Conservation (phyloP, 2,888 invertebrate genomes). For the Torymus tubicola region DNA sequence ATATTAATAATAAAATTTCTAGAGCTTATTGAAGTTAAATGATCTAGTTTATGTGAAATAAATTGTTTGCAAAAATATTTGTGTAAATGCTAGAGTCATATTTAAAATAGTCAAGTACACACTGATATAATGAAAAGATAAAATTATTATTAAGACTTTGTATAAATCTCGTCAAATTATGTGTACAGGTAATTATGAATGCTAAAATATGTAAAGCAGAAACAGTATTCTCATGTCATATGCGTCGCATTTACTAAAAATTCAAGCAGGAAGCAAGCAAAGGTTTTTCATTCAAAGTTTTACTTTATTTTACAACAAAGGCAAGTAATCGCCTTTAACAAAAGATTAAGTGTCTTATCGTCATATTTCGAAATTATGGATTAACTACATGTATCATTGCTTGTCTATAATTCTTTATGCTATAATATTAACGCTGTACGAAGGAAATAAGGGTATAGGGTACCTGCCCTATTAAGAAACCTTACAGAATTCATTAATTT, state of each 20-base stretch:
- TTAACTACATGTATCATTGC: conserved; percentile 70
- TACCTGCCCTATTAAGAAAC: conserved; percentile 74
- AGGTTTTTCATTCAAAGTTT: conserved; percentile 70
- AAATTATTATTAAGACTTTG: background rate
- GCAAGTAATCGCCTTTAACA: conserved; percentile 73
- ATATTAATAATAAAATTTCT: conserved; percentile 49
- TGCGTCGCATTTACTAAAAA: conserved; percentile 56
- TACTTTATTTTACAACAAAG: conserved; percentile 74
- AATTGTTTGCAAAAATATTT: background rate
- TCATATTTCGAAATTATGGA: conserved; percentile 69
- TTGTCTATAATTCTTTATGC: conserved; percentile 68
- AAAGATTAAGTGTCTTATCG: conserved; percentile 73
- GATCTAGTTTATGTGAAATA: conserved; percentile 9
- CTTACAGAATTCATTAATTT: conserved; percentile 64
- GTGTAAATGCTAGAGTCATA: conserved; percentile 19
- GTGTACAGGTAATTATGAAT: conserved; percentile 20
- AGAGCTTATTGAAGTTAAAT: conserved; percentile 24
- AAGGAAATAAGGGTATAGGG: conserved; percentile 67
- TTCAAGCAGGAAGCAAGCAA: conserved; percentile 74
- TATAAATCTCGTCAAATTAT: background rate
- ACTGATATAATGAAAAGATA: conserved; percentile 13
- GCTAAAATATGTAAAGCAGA: conserved; percentile 36
- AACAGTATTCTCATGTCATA: conserved; percentile 4
- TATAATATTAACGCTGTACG: conserved; percentile 72
- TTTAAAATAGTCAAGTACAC: conserved; percentile 33